phyloP scores from a whole-genome alignment of 2,113 vertebrate genomes.

The Pogona vitticeps region DNA sequence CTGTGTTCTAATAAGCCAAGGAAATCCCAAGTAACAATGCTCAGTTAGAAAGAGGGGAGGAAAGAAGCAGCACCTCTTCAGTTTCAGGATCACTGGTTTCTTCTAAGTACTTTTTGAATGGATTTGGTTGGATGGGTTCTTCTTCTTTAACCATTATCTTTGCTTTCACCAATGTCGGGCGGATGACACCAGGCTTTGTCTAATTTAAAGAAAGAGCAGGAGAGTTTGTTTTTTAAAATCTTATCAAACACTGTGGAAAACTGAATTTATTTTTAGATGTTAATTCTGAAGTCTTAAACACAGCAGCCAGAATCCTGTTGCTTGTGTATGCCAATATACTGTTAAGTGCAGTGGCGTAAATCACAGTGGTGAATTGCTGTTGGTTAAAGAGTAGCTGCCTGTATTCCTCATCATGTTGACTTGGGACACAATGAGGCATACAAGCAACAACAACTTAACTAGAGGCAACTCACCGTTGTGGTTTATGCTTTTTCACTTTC shows the following conservation, averaged over 20 bases:
- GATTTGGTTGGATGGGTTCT: slow-evolving; percentile 79
- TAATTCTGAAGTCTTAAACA: no score
- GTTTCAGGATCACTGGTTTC: slow-evolving; percentile 66
- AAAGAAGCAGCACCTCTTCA: slow-evolving; percentile 75
- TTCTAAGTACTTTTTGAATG: slow-evolving; percentile 79
- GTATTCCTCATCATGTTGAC: no score
- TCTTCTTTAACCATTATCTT: slow-evolving; percentile 75
- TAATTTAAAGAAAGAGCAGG: slow-evolving; percentile 56
- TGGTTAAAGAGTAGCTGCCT: no score
- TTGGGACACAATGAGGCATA: no score
- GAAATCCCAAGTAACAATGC: background rate
- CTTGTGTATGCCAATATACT: no score
- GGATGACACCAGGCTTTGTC: slow-evolving; percentile 92
- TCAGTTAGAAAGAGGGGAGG: background rate
- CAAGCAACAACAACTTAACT: no score
- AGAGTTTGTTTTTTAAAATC: slow-evolving; percentile 34
- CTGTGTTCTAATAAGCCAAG: background rate
- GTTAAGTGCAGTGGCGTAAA: no score
- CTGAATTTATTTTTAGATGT: background rate
- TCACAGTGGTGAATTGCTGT: no score
- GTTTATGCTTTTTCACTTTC: no score
- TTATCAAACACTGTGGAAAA: background rate
- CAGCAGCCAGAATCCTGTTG: no score
- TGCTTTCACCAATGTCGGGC: slow-evolving; percentile 78
- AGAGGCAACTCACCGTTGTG: no score